Evolutionary conservation across 2,888 invertebrate genomes (phyloP).

Genomic region (Lymantria dispar): DNA sequence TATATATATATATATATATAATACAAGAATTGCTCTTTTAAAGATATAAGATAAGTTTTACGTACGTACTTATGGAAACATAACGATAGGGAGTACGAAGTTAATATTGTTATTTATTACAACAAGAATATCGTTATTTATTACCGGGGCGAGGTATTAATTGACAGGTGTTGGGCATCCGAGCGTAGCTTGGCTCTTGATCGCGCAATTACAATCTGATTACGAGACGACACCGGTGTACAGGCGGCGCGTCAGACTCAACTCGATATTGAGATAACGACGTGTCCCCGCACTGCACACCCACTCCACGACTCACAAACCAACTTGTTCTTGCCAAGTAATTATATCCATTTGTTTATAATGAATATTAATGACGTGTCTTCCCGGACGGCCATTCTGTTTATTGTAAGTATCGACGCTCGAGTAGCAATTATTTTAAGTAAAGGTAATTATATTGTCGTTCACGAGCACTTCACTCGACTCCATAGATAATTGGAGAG

Average conservation of each 20-base stretch:
- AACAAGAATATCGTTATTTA: constrained; percentile 26
- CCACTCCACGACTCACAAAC: constrained; percentile 64
- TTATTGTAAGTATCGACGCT: constrained; percentile 63
- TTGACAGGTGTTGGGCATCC: constrained; percentile 56
- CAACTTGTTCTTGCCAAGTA: constrained; percentile 69
- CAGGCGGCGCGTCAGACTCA: constrained; percentile 32
- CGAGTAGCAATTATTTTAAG: constrained; percentile 67
- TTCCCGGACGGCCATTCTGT: constrained; percentile 56
- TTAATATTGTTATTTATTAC: constrained; percentile 5
- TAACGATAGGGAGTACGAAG: neutral
- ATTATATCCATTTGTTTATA: constrained; percentile 79
- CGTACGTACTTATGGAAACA: constrained; percentile 3
- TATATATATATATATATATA: no score
- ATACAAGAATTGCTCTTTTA: no score
- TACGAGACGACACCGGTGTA: constrained; percentile 52
- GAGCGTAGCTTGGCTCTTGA: constrained; percentile 50
- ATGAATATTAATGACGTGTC: constrained; percentile 73
- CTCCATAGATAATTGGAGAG: constrained; percentile 43
- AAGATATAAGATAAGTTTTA: no score
- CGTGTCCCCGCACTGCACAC: constrained; percentile 59
- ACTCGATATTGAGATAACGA: constrained; percentile 70
- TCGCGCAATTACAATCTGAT: constrained; percentile 71
- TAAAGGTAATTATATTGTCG: constrained; percentile 61
- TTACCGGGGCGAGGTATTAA: constrained; percentile 43
- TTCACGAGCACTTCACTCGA: constrained; percentile 49